Evolutionary conservation across 2,797 vertebrate species (phyloP).

Genomic region (Eleutherodactylus coqui): DNA sequence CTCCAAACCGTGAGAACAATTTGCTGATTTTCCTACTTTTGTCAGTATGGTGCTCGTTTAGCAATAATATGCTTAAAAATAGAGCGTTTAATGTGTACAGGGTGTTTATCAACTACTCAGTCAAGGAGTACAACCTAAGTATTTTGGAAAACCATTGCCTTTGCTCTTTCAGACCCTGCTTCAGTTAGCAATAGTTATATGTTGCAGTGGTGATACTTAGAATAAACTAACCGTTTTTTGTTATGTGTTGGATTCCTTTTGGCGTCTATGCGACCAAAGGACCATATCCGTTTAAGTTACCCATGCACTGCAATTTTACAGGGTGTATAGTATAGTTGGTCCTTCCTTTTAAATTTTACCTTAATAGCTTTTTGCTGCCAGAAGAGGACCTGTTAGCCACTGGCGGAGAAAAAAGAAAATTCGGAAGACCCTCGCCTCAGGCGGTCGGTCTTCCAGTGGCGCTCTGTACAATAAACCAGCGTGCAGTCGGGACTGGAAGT

Average conservation of each 20-base stretch:
- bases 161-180: constrained; percentile 64
- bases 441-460: constrained; percentile 60
- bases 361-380: constrained; percentile 54
- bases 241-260: constrained; percentile 64
- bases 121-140: constrained; percentile 6
- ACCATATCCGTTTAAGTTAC: constrained; percentile 64
- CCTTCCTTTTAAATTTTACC: constrained; percentile 55
- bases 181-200: constrained; percentile 66
- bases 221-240: constrained; percentile 37
- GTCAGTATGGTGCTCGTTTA: constrained; percentile 57
- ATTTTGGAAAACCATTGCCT: constrained; percentile 56
- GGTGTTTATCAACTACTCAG: constrained; percentile 29
- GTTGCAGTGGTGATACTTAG: constrained; percentile 58
- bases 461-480: constrained; percentile 54
- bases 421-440: constrained; percentile 25
- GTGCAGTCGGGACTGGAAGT: constrained; percentile 54
- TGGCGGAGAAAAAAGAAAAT: not conserved
- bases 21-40: constrained; percentile 45
- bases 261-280: constrained; percentile 56
- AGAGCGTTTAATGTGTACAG: constrained; percentile 34
- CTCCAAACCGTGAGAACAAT: constrained; percentile 37
- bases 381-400: not conserved
- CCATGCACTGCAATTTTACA: constrained; percentile 63
- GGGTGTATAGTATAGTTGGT: constrained; percentile 59
- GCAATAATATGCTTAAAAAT: constrained; percentile 56